Conservation (phyloP, 1,140 invertebrate genomes). For the Cardiocondyla obscurior region DNA sequence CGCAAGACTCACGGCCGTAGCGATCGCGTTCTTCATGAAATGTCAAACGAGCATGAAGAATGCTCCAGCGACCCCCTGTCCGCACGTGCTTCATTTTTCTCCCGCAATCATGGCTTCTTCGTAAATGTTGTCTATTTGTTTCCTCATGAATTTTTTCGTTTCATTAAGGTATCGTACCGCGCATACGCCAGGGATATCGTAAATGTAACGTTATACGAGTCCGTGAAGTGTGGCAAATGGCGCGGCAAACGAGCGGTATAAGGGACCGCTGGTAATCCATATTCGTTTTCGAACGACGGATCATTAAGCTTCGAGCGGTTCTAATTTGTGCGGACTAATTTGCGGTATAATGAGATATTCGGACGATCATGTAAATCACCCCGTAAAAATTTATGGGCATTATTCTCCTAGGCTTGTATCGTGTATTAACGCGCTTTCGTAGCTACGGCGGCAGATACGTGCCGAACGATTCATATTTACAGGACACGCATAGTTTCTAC, state of each 20-base stretch:
- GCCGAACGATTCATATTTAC: not conserved
- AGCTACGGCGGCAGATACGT: not conserved
- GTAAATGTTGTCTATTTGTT: not conserved
- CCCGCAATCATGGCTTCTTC: constrained; percentile 3
- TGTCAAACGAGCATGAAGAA: constrained; percentile 64
- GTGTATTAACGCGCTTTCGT: constrained; percentile 25
- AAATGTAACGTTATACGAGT: not conserved
- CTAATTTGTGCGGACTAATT: constrained; percentile 26
- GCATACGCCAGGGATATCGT: not conserved
- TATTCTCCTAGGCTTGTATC: constrained; percentile 14
- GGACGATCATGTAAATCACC: constrained; percentile 51
- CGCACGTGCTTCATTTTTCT: constrained; percentile 35
- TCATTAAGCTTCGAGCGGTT: constrained; percentile 26
- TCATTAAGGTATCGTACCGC: not conserved
- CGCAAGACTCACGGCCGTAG: not conserved
- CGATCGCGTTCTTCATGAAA: constrained; percentile 65
- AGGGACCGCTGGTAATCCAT: constrained; percentile 1
- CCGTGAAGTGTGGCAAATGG: not conserved
- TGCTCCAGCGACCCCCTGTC: constrained; percentile 4
- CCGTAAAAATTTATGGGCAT: constrained; percentile 49
- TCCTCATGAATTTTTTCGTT: not conserved
- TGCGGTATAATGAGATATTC: constrained; percentile 54
- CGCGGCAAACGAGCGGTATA: constrained; percentile 18
- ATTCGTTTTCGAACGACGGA: constrained; percentile 31
- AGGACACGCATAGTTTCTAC: not conserved